Conservation (phyloP, 1,140 invertebrate species). For the Drosophila persimilis region DNA sequence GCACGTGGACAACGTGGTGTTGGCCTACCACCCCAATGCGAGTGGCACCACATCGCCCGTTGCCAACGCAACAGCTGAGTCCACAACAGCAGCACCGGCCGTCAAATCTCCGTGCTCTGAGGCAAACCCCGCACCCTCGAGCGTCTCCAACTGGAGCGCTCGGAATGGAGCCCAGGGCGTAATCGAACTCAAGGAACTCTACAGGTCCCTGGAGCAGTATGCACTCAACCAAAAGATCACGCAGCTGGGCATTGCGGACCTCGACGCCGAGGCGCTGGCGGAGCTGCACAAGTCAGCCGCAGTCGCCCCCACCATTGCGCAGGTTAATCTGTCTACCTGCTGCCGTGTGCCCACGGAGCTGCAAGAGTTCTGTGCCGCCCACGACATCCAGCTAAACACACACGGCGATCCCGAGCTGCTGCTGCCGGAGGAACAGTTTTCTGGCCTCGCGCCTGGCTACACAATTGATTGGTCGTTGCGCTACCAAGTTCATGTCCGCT, state of each 20-base stretch:
- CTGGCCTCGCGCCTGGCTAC: conserved; percentile 59
- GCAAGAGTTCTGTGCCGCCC: conserved; percentile 93
- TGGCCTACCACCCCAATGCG: conserved; percentile 77
- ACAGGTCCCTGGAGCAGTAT: conserved; percentile 82
- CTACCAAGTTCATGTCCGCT: conserved; percentile 94
- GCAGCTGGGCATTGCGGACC: conserved; percentile 93
- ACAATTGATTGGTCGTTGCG: conserved; percentile 88
- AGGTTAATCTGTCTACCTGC: conserved; percentile 97
- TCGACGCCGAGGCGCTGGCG: conserved; percentile 91
- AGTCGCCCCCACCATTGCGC: conserved; percentile 95
- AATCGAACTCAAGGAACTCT: conserved; percentile 85
- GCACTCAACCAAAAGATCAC: conserved; percentile 83
- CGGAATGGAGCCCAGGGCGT: conserved; percentile 73
- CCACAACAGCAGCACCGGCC: conserved; percentile 43
- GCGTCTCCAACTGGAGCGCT: conserved; percentile 82
- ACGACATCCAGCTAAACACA: conserved; percentile 96
- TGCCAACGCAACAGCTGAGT: conserved; percentile 42
- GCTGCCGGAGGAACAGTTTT: conserved; percentile 62
- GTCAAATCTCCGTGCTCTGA: conserved; percentile 44
- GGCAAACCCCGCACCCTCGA: conserved; percentile 1
- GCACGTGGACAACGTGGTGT: conserved; percentile 79
- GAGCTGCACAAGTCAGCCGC: conserved; percentile 90
- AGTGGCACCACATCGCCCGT: conserved; percentile 30
- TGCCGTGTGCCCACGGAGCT: conserved; percentile 97
- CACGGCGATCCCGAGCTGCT: conserved; percentile 96